phyloP scores from a whole-genome alignment of 2,113 vertebrate genomes.

The Scalopus aquaticus region DNA sequence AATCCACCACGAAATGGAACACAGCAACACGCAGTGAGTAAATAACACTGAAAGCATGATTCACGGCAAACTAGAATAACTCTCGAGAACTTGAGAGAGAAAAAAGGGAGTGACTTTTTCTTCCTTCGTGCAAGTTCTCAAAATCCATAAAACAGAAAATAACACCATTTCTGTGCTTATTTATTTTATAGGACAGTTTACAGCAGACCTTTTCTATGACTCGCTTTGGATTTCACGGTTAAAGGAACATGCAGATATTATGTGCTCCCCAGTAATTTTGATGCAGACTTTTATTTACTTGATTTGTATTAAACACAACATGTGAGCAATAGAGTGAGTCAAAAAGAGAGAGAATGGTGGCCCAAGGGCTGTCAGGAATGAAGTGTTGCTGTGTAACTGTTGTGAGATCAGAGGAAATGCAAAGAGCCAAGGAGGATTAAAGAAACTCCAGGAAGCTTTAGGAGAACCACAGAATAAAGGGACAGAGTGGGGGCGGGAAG shows the following conservation, averaged over 20 bases:
- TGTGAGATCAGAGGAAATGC: slow-evolving; percentile 71
- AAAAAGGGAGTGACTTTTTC: neutral
- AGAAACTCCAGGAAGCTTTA: slow-evolving; percentile 69
- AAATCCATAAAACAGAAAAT: neutral
- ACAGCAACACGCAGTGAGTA: neutral
- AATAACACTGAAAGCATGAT: neutral
- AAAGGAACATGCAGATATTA: neutral
- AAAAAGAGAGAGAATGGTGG: slow-evolving; percentile 24
- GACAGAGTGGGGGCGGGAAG: neutral
- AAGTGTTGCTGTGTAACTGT: slow-evolving; percentile 34
- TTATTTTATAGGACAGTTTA: neutral
- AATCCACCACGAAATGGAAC: slow-evolving; percentile 27
- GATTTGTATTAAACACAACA: neutral
- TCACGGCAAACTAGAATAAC: neutral
- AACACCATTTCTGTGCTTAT: neutral
- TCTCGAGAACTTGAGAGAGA: neutral
- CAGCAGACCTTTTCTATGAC: neutral
- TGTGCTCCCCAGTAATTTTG: neutral
- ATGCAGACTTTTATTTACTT: neutral
- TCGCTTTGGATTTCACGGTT: slow-evolving; percentile 6
- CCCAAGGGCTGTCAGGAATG: slow-evolving; percentile 40
- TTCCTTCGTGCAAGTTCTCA: neutral
- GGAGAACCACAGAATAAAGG: slow-evolving; percentile 49
- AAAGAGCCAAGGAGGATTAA: slow-evolving; percentile 69
- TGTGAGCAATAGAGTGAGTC: neutral